Percentiles rank a stretch among this genome's conserved stretches.
Evolutionary conservation across 1,140 invertebrate genomes (phyloP).

Genomic region (Plectrocnemia conspersa): DNA sequence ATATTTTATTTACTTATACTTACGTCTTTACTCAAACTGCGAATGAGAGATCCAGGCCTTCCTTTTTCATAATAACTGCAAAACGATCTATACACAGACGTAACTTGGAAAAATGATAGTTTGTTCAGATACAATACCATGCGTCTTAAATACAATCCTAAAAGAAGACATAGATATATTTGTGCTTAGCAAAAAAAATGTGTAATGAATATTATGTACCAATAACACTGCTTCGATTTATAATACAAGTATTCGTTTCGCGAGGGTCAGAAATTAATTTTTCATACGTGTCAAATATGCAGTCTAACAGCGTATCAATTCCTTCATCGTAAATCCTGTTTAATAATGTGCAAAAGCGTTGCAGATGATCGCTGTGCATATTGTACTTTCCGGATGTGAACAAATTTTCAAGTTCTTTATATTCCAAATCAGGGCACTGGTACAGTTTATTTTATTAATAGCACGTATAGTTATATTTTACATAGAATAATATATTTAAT

Average conservation of each 20-base stretch:
- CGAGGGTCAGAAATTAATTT: conserved; percentile 45
- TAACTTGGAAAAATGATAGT: conserved; percentile 74
- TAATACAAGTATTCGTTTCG: conserved; percentile 41
- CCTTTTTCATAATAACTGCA: conserved; percentile 58
- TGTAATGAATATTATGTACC: too few species aligned
- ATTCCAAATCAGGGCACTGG: conserved; percentile 51
- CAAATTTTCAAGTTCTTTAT: conserved; percentile 47
- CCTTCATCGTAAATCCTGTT: conserved; percentile 50
- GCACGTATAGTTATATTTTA: background rate
- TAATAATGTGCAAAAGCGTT: conserved; percentile 49
- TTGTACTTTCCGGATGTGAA: conserved; percentile 49
- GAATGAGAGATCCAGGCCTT: conserved; percentile 46
- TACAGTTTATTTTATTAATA: conserved; percentile 9
- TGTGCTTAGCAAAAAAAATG: too few species aligned
- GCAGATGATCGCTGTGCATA: conserved; percentile 46
- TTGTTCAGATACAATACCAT: conserved; percentile 77
- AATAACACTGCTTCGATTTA: conserved; percentile 48
- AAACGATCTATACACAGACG: conserved; percentile 63
- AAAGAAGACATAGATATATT: conserved; percentile 28
- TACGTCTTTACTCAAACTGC: conserved; percentile 49
- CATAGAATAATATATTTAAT: background rate
- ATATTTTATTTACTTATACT: conserved; percentile 10
- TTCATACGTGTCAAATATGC: conserved; percentile 47
- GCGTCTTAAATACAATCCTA: conserved; percentile 68
- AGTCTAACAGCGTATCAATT: conserved; percentile 47